These are phyloP conservation scores for Microcebus tavaratra DNA, from an alignment of 2,113 vertebrate genomes.

Conservation along the genomic window DNA sequence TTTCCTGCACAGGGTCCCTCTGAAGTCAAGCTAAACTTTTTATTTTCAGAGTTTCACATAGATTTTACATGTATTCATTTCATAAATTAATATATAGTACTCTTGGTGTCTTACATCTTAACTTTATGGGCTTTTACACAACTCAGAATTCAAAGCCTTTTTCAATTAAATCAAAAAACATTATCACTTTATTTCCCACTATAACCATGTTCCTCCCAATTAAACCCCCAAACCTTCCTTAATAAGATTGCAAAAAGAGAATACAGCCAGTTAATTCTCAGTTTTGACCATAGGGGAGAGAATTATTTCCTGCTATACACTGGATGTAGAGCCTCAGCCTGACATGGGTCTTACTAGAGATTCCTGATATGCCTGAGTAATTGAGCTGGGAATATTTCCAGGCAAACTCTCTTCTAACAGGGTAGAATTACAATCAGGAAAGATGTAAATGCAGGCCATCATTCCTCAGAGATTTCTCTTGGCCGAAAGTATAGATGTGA, in stretches of 20 bases:
- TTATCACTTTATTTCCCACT: neutral
- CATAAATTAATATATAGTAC: neutral
- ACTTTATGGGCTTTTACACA: neutral
- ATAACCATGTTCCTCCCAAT: neutral
- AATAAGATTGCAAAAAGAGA: neutral
- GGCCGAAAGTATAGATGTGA: constrained; percentile 54
- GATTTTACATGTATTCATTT: neutral
- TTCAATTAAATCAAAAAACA: neutral
- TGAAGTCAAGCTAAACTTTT: neutral
- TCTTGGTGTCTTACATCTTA: neutral
- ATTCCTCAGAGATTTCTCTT: constrained; percentile 45
- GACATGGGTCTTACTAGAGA: neutral
- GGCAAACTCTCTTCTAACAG: neutral
- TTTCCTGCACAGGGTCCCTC: neutral
- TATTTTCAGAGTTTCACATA: neutral
- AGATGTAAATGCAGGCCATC: constrained; percentile 40
- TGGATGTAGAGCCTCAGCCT: neutral
- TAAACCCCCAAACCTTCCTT: neutral
- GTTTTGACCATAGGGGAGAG: neutral
- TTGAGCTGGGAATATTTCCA: neutral
- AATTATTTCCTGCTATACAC: neutral
- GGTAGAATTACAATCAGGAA: constrained; percentile 10
- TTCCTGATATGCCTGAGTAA: neutral
- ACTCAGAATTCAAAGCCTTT: neutral
- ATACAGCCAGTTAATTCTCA: neutral